Percentiles rank a stretch among this genome's conserved stretches.
phyloP scores from a whole-genome alignment of 1,140 invertebrate species.

The Lepidurus apus region DNA sequence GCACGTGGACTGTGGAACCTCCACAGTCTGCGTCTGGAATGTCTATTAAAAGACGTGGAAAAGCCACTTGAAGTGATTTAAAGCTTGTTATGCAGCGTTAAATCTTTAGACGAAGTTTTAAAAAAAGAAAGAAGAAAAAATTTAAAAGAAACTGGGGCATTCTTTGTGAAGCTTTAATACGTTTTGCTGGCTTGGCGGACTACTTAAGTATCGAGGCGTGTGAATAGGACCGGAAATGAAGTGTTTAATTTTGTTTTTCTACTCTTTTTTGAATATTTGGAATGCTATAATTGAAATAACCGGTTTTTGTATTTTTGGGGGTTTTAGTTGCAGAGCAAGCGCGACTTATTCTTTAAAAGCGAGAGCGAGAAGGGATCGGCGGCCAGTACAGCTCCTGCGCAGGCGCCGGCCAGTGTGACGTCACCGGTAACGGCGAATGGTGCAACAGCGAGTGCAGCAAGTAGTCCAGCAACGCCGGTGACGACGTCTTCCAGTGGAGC shows the following conservation, averaged over 20 bases:
- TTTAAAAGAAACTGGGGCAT: background rate
- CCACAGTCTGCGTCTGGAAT: background rate
- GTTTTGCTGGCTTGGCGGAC: background rate
- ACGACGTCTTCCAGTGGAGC: background rate
- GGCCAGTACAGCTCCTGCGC: slow-evolving; percentile 2
- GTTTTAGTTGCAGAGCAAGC: slow-evolving; percentile 66
- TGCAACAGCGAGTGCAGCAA: background rate
- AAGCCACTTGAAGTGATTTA: slow-evolving; percentile 16
- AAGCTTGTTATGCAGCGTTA: background rate
- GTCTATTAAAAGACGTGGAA: slow-evolving; percentile 10
- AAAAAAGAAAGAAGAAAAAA: background rate
- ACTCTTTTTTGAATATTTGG: background rate
- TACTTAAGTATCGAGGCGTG: background rate
- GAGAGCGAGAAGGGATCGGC: slow-evolving; percentile 36
- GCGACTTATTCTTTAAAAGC: slow-evolving; percentile 69
- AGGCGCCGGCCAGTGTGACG: background rate
- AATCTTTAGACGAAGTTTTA: background rate
- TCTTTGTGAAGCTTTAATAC: background rate
- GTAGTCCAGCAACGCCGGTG: slow-evolving; percentile 14
- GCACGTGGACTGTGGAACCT: background rate
- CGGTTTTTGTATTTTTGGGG: slow-evolving; percentile 37
- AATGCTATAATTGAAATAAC: background rate
- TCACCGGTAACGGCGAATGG: background rate
- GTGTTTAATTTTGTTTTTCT: background rate
- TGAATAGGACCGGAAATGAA: background rate